Base-by-base conservation (phyloP, 2,888 invertebrate species). In the Cheiracanthium punctorium region DNA sequence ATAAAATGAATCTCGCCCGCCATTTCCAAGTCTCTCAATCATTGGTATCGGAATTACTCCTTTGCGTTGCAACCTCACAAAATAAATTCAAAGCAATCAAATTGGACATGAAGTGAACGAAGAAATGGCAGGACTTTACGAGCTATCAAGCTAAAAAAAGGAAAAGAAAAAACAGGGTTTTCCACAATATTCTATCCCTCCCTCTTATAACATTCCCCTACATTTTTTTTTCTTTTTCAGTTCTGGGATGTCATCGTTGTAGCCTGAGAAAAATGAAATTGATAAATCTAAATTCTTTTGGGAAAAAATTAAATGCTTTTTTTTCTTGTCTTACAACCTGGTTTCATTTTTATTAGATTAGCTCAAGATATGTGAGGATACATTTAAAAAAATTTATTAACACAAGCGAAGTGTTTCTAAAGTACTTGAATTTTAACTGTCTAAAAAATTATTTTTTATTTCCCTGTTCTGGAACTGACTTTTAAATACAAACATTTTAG, bases 41-140 rank as follows among this genome's bases (percentile, higher is more conserved):
- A 82, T 76, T 77, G 82, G 71, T 82, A 77, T 72, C 72, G 82
- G 82, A 82, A 82, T 82, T 64, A 82, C 82, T 82, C 74, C 76
- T 76, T 82, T 76, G 41, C 82, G 71, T 67, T 70, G 76, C 64
- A 71, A 75, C 71, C 48, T 74, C 58, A 70, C 64, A 76, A 82
- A 82, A 82, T 76, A 76, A 82, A 82, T 76, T 82, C 75, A 76
- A 82, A 37, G 82, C 82, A 82, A 82, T 82, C 82, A 82, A 82
- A 82, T 82, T 82, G 82, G 72, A 82, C 82, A 82, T 64, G 76
- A 37, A 82, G 58, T 43, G 64, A 76, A 76, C 72, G 82, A 58
- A 76, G 76, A 81, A 81, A 74, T 74, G 74, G 74, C 74, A 74
- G 74, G 75, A 76, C 82, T 82, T 82, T 76, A 82, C 82, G 82